Evolutionary conservation across 2,113 vertebrate genomes (phyloP).

Genomic region (Cathartes aura): DNA sequence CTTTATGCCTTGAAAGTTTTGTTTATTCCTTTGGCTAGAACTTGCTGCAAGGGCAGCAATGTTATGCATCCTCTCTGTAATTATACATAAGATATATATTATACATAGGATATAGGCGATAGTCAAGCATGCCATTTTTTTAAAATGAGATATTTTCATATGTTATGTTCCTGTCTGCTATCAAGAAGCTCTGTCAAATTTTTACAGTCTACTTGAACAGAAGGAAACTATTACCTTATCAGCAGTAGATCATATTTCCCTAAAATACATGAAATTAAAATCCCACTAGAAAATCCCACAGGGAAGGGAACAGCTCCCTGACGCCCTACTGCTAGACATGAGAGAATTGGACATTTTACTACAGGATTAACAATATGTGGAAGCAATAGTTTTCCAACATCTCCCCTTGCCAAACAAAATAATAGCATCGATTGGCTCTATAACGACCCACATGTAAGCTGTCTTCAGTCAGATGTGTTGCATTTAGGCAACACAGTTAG

Average conservation of each 20-base stretch:
- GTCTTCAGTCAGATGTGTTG: not conserved
- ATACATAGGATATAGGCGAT: not conserved
- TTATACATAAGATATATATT: not conserved
- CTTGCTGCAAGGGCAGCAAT: not conserved
- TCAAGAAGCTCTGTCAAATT: not conserved
- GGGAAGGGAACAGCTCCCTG: not conserved
- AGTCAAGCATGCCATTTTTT: not conserved
- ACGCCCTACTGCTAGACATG: not conserved
- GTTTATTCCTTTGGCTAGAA: not conserved
- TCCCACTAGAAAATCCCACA: slow-evolving; percentile 7
- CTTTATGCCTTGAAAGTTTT: not conserved
- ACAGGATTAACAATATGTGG: slow-evolving; percentile 38
- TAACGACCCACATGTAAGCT: not conserved
- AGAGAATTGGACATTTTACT: slow-evolving; percentile 23
- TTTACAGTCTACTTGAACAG: slow-evolving; percentile 17
- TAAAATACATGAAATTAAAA: slow-evolving; percentile 43
- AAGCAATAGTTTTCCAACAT: slow-evolving; percentile 54
- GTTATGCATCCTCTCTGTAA: not conserved
- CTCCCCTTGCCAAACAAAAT: slow-evolving; percentile 22
- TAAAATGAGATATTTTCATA: not conserved
- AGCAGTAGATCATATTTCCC: slow-evolving; percentile 39
- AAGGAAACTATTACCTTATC: slow-evolving; percentile 64
- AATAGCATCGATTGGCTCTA: not conserved
- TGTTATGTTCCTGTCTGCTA: not conserved
- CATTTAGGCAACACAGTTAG: not conserved